A percentile compares a stretch with the other conserved stretches of the same genome.
Evolutionary conservation across 2,797 vertebrate genomes (phyloP).

Genomic region (Crocodylus rhombifer): DNA sequence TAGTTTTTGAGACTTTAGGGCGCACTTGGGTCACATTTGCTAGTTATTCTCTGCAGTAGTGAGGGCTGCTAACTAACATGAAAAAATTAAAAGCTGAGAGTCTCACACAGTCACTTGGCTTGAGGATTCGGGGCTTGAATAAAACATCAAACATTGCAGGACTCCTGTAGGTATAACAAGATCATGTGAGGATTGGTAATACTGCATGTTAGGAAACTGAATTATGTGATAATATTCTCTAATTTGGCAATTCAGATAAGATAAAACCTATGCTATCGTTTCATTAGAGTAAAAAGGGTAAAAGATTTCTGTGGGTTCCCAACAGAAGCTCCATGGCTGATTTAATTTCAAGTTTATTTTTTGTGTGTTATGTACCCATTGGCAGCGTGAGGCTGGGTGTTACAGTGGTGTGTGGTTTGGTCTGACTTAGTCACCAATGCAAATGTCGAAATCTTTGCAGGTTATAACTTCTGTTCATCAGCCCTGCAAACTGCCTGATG

Average conservation of each 20-base stretch:
- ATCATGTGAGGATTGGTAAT: not conserved
- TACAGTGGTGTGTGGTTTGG: not conserved
- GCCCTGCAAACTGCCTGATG: conserved; percentile 55
- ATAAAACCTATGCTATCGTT: not conserved
- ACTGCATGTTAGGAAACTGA: not conserved
- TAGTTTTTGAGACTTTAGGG: conserved; percentile 19
- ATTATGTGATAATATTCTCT: not conserved
- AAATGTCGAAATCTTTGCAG: conserved; percentile 43
- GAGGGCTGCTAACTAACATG: not conserved
- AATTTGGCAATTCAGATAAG: not conserved
- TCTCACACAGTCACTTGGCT: not conserved
- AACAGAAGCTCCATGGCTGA: not conserved
- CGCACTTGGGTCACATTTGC: not conserved
- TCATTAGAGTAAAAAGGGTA: not conserved
- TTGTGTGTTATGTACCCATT: not conserved
- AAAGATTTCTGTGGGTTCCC: not conserved
- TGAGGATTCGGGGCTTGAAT: not conserved
- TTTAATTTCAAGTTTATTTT: not conserved
- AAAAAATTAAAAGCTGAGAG: not conserved
- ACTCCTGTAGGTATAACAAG: not conserved
- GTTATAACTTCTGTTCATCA: conserved; percentile 34
- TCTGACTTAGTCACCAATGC: not conserved
- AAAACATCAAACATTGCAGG: not conserved
- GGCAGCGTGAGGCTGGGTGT: not conserved
- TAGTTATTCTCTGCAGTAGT: not conserved